These are phyloP conservation scores for Neosilurus mollespiculum DNA, from an alignment of 2,797 vertebrate genomes.

Conservation along the genomic window DNA sequence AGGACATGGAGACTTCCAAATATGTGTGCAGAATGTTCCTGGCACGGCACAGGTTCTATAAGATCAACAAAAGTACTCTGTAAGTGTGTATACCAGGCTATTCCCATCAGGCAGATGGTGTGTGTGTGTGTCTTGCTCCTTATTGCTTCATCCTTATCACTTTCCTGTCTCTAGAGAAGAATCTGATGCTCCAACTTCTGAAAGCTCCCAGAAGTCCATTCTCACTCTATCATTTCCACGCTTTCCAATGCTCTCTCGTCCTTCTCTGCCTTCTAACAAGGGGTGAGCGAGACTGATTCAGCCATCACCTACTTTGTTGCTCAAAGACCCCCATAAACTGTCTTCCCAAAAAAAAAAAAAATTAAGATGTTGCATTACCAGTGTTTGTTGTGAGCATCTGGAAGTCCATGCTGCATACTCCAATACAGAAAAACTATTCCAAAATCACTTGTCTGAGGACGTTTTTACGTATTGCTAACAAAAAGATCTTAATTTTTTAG, in stretches of 20 bases:
- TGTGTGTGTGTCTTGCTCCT: slow-evolving; percentile 59
- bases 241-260: slow-evolving; percentile 90
- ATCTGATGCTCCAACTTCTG: slow-evolving; percentile 80
- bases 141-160: slow-evolving; percentile 56
- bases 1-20: slow-evolving; percentile 99
- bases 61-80: slow-evolving; percentile 93
- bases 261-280: slow-evolving; percentile 84
- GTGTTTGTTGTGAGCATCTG: not conserved
- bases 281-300: slow-evolving; percentile 77
- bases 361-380: not conserved
- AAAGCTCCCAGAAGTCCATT: slow-evolving; percentile 87
- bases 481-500: not conserved
- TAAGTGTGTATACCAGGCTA: slow-evolving; percentile 77
- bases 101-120: slow-evolving; percentile 42
- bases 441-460: not conserved
- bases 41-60: slow-evolving; percentile 96
- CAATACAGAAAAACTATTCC: not conserved
- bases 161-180: slow-evolving; percentile 83
- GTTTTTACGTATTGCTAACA: not conserved
- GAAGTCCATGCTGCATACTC: not conserved
- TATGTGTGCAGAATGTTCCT: slow-evolving; percentile 97
- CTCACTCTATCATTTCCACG: slow-evolving; percentile 88
- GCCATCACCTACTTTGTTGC: slow-evolving; percentile 55
- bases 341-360: not conserved
- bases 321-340: not conserved